These are phyloP conservation scores for Poecilus cupreus DNA, from an alignment of 2,888 invertebrate species.

Conservation along the genomic window DNA sequence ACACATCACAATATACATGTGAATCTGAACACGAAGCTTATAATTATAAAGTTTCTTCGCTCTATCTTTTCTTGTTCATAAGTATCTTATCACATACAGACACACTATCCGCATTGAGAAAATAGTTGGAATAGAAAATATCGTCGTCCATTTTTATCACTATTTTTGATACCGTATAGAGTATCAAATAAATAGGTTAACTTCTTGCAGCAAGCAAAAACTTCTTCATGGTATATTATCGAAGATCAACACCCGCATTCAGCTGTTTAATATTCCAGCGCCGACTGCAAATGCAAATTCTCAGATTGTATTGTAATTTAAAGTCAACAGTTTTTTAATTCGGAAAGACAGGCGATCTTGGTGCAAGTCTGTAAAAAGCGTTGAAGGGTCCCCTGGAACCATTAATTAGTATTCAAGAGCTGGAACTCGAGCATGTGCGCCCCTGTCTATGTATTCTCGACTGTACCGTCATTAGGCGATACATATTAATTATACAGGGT, in stretches of 20 bases:
- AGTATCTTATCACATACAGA: too few relatives aligned
- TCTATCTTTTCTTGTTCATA: too few relatives aligned
- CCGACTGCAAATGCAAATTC: neutral
- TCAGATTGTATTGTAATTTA: constrained; percentile 38
- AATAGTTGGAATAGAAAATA: too few relatives aligned
- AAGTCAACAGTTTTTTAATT: constrained; percentile 37
- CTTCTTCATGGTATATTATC: too few relatives aligned
- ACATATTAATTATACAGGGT: constrained; percentile 29
- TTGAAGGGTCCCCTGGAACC: neutral
- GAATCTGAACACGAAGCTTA: too few relatives aligned
- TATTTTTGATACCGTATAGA: too few relatives aligned
- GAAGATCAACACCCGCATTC: neutral
- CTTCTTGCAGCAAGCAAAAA: too few relatives aligned
- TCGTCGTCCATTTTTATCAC: too few relatives aligned
- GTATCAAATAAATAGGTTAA: too few relatives aligned
- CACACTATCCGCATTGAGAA: too few relatives aligned
- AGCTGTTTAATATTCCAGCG: neutral
- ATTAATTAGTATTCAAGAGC: constrained; percentile 47
- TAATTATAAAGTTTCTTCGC: too few relatives aligned
- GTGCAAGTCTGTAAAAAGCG: constrained; percentile 7
- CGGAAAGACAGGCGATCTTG: constrained; percentile 9
- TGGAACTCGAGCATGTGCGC: neutral
- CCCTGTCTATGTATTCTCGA: neutral
- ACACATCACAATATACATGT: too few relatives aligned
- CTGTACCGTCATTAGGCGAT: constrained; percentile 25